Percentiles rank a stretch among this genome's conserved stretches.
Evolutionary conservation across 2,113 vertebrate genomes (phyloP).

Genomic region (Hydropotes inermis): DNA sequence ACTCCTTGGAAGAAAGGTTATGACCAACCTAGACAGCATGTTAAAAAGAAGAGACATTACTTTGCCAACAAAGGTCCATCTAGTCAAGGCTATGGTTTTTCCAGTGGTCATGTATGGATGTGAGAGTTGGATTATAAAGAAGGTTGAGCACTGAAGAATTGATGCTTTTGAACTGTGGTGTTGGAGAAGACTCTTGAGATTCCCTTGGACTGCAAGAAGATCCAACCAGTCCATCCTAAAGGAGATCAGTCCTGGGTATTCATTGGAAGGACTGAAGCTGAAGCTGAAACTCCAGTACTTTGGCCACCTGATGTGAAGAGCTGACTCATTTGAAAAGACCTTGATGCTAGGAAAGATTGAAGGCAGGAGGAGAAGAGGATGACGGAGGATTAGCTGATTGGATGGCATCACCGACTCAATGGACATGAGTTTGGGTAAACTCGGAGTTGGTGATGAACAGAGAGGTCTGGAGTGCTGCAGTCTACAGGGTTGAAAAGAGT

Average conservation of each 20-base stretch:
- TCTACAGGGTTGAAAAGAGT: background rate
- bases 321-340: background rate
- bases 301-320: background rate
- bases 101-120: background rate
- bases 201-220: background rate
- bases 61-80: background rate
- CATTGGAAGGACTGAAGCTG: background rate
- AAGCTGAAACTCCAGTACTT: background rate
- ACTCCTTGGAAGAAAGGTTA: background rate
- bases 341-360: background rate
- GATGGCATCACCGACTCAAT: background rate
- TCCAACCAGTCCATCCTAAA: background rate
- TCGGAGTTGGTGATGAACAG: background rate
- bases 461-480: fast-evolving
- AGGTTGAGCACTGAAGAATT: background rate
- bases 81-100: background rate
- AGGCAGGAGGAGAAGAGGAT: background rate
- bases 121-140: background rate
- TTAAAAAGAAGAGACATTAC: background rate
- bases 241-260: background rate
- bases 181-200: background rate
- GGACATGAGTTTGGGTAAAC: background rate
- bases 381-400: background rate
- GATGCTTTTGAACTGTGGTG: background rate
- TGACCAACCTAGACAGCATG: background rate